Conservation (phyloP, 2,888 invertebrate genomes). For the Taenaris catops region DNA sequence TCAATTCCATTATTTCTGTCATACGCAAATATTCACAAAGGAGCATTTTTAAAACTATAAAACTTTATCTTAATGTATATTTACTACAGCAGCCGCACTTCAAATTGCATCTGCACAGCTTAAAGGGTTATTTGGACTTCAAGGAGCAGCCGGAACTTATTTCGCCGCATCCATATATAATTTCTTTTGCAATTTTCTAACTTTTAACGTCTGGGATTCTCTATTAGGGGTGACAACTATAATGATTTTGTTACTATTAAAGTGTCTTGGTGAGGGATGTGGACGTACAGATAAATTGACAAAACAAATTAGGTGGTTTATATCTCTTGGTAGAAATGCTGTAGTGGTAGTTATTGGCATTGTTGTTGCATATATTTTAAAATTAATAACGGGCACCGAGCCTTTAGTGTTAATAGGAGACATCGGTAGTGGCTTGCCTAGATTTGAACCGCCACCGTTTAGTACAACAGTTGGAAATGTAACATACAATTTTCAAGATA, state of each 20-base stretch:
- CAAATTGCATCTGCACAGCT: conserved; percentile 92
- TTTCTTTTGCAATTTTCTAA: conserved; percentile 80
- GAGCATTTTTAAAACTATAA: too few relatives aligned
- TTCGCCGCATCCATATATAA: conserved; percentile 82
- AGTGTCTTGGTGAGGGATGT: conserved; percentile 80
- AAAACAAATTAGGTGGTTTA: conserved; percentile 80
- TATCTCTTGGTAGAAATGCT: conserved; percentile 88
- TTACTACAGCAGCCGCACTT: conserved; percentile 91
- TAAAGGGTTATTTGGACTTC: conserved; percentile 85
- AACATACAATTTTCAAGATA: conserved; percentile 80
- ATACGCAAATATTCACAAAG: too few relatives aligned
- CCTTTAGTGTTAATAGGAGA: conserved; percentile 84
- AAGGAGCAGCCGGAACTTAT: conserved; percentile 78
- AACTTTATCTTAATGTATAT: too few relatives aligned
- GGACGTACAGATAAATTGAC: conserved; percentile 56
- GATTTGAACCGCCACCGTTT: conserved; percentile 84
- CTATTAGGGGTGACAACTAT: conserved; percentile 83
- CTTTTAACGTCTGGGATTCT: conserved; percentile 82
- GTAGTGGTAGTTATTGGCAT: conserved; percentile 87
- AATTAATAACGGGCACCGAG: conserved; percentile 41
- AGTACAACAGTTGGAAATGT: conserved; percentile 79
- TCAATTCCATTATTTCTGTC: too few relatives aligned
- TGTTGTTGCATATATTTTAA: conserved; percentile 75
- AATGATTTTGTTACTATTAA: conserved; percentile 79
- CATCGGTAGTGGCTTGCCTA: conserved; percentile 86